Base-by-base conservation (phyloP, 2,888 invertebrate genomes). In the Troides oblongomaculatus region DNA sequence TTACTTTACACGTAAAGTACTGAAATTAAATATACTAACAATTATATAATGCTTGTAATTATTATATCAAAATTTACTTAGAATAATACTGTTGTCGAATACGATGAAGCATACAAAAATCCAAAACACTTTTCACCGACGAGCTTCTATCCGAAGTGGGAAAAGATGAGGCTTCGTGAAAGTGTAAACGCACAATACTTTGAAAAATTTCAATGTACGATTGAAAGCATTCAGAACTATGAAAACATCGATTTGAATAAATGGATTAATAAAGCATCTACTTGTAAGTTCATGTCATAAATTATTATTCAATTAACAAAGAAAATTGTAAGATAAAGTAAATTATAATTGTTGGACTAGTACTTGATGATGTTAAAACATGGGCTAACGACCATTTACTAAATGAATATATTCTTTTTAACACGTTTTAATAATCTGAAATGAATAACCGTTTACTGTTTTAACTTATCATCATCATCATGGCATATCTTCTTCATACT, bases 121-220 rank as follows among this genome's bases (percentile, higher is more conserved):
- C 74, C 83, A 2, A 78, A 73, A 69, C 75, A 76, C 58, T 90
- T 88, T 72, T 73, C 83, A 7, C 70, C 73, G 50, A 77, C 73
- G 4, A 79, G 70, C 30, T 90, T 89, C 68, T 83, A 79, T 63
- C 84, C 89, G 0, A 80, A 84, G 69, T 92, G 92, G 92, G 91
- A 89, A 73, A 86, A 76, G 66, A 74, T 88, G n/a, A 77, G 84
- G 71, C 46, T 73, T 7, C 75, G 66, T n/a, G 81, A 82, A 1
- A 79, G 81, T n/a, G 5, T 71, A 0, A 89, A 87, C 71, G 76
- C 84, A 3, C 80, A 78, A 71, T 76, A 77, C 56, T 84, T 86
- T 66, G 77, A 79, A 53, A 92, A 86, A 72, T 77, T 86, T 17
- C 56, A 72, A 1, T 82, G 72, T 64, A 71, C 74, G 2, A 10